Percentiles rank a stretch among this genome's conserved stretches.
Conservation (phyloP, 1,140 invertebrate genomes). For the Aculops lycopersici region DNA sequence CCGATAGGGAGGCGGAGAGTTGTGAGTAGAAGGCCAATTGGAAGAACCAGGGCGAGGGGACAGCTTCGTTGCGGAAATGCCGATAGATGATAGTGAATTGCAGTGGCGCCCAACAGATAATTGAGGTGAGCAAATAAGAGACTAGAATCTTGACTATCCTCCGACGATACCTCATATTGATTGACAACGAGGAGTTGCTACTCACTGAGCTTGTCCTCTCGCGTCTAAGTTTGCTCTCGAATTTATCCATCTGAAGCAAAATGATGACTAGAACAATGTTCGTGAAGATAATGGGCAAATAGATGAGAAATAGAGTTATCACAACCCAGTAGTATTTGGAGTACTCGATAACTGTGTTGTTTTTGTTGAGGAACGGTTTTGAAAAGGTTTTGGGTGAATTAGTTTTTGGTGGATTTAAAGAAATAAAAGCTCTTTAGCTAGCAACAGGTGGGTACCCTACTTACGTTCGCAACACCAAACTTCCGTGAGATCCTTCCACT, state of each 20-base stretch:
- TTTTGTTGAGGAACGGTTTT: background rate
- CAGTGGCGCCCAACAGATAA: background rate
- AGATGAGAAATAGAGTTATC: background rate
- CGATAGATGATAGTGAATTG: background rate
- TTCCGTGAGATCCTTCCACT: background rate
- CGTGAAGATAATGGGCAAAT: background rate
- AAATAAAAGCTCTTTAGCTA: background rate
- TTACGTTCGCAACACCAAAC: background rate
- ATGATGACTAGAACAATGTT: background rate
- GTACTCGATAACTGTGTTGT: background rate
- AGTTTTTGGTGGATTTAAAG: background rate
- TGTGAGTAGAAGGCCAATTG: constrained; percentile 1
- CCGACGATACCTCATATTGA: background rate
- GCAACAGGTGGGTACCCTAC: too few species aligned
- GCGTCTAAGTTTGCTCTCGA: background rate
- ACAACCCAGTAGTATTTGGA: background rate
- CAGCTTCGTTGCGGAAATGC: background rate
- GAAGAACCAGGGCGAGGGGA: background rate
- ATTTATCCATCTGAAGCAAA: background rate
- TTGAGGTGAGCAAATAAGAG: background rate
- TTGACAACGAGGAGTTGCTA: background rate
- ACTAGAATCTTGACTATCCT: background rate
- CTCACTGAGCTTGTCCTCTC: background rate
- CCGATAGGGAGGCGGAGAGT: background rate
- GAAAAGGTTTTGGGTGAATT: background rate